phyloP scores from a whole-genome alignment of 2,113 vertebrate genomes.

The Pelecanus crispus region DNA sequence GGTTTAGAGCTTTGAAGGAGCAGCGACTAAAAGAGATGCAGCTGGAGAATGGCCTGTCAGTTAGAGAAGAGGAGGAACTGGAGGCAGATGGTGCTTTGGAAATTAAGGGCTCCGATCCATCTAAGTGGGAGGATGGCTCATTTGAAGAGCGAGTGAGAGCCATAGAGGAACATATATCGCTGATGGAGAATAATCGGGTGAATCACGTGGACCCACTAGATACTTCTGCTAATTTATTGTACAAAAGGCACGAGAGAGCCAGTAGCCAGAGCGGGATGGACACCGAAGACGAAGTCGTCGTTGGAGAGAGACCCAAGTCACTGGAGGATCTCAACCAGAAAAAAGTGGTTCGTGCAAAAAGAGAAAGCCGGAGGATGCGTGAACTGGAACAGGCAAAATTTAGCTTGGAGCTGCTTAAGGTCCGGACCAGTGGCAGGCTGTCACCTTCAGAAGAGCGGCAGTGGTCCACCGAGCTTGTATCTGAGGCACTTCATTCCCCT shows the following conservation, averaged over 20 bases:
- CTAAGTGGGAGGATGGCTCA: constrained; percentile 81
- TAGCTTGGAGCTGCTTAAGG: constrained; percentile 93
- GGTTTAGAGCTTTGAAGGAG: constrained; percentile 78
- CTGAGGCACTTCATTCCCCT: constrained; percentile 77
- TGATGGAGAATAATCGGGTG: constrained; percentile 49
- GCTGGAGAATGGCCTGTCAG: constrained; percentile 70
- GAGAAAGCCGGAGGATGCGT: constrained; percentile 92
- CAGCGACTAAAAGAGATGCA: constrained; percentile 70
- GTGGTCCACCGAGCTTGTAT: constrained; percentile 82
- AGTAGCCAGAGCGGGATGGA: constrained; percentile 68
- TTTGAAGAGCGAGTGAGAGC: constrained; percentile 76
- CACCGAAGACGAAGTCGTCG: constrained; percentile 65
- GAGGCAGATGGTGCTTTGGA: constrained; percentile 56
- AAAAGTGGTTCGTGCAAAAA: constrained; percentile 87
- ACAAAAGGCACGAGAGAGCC: constrained; percentile 62
- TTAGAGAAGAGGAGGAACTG: constrained; percentile 37
- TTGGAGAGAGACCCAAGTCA: constrained; percentile 81
- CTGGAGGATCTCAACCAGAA: constrained; percentile 88
- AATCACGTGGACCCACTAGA: constrained; percentile 41
- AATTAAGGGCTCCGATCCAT: constrained; percentile 81
- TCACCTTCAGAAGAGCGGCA: constrained; percentile 88
- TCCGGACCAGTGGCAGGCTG: constrained; percentile 80
- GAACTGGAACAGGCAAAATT: constrained; percentile 96
- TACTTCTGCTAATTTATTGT: not conserved
- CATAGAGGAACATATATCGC: constrained; percentile 60